Evolutionary conservation across 1,140 invertebrate genomes (phyloP).

Genomic region (Brachionus asplanchnoidis): DNA sequence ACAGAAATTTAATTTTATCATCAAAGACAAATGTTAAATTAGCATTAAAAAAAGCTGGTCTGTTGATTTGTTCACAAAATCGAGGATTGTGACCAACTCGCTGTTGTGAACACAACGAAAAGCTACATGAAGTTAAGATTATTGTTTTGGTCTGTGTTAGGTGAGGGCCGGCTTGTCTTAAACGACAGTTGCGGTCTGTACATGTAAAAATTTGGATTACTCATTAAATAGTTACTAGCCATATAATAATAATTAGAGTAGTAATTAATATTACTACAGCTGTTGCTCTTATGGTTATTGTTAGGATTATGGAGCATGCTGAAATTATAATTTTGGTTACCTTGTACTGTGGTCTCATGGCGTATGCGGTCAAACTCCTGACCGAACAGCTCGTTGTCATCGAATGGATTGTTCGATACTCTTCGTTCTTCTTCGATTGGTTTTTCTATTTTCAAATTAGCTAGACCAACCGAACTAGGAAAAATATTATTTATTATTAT

Average conservation of each 20-base stretch:
- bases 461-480: background rate
- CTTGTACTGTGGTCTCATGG: background rate
- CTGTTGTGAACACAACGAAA: background rate
- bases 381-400: slow-evolving; percentile 37
- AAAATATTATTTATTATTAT: too few relatives aligned
- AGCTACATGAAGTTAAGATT: background rate
- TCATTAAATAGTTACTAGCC: slow-evolving; percentile 28
- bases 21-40: background rate
- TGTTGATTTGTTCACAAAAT: background rate
- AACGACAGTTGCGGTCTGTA: background rate
- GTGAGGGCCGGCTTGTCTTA: background rate
- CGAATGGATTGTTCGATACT: slow-evolving; percentile 34
- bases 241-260: slow-evolving; percentile 27
- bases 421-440: slow-evolving; percentile 3
- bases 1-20: background rate
- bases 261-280: slow-evolving; percentile 27
- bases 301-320: slow-evolving; percentile 11
- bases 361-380: slow-evolving; percentile 30
- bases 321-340: slow-evolving; percentile 29
- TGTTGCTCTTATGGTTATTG: slow-evolving; percentile 26
- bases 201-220: background rate
- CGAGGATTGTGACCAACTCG: background rate
- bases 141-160: background rate
- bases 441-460: background rate
- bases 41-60: background rate